Evolutionary conservation across 2,888 invertebrate species (phyloP), one percentile per base, ranked within the genome.

Genomic region (Hyles lineata): DNA sequence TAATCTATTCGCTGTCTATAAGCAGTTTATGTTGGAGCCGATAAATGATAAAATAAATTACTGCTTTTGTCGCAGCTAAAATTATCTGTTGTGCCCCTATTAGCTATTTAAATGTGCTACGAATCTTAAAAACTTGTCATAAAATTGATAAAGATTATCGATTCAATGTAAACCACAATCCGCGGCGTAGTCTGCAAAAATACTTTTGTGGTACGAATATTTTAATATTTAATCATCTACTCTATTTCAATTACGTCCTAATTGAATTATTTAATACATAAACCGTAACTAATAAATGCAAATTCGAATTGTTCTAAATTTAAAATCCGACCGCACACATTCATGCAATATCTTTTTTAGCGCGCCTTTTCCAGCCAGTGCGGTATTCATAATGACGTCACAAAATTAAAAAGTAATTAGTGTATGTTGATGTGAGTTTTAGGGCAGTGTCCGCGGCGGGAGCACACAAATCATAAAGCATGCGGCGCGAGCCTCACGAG

Each of bases 381-480:
- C 7, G 23, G 21, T 21, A 15, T 21, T 2, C n/a, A n/a, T 23
- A 19, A 67, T 50, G 5, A 19, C 55, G n/a, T 43, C 23, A 43
- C 5, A 50, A 67, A 67, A 67, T 67, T 67, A 50, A 67, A 67
- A 67, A 67, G 67, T 67, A 67, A 67, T 67, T 67, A 67, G 67
- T 43, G 43, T 50, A 23, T 67, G 43, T 63, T 63, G 63, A 67
- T 43, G 43, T 50, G 23, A 67, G 50, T 15, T 67, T 67, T 67
- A 43, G 75, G 75, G 75, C 75, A 75, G 78, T 71, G 81, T 79
- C 79, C 74, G 73, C 76, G 71, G 59, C 67, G 71, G 77, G 74
- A 76, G 73, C 75, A 82, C 83, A 93, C 92, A 93, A 94, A 94
- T 93, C 93, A 94, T 92, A 92, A 74, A 88, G 87, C 86, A 86